Evolutionary conservation across 2,113 vertebrate genomes (phyloP).

Genomic region (Silurus asotus): DNA sequence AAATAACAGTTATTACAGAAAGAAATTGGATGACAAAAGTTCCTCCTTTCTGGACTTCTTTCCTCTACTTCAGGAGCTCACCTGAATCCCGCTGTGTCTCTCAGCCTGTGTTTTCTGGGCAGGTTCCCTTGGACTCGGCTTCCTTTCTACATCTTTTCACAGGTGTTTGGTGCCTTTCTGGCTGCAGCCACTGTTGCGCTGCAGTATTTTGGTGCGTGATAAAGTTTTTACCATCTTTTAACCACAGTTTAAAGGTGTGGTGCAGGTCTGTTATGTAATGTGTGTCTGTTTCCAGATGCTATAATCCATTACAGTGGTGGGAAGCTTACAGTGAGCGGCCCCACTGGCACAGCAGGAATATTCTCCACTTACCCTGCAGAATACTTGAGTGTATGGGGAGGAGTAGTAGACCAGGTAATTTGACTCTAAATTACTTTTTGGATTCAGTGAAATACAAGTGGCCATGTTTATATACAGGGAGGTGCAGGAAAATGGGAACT

Average conservation of each 20-base stretch:
- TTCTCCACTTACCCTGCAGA: constrained; percentile 79
- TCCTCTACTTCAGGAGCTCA: constrained; percentile 74
- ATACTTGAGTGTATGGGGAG: constrained; percentile 72
- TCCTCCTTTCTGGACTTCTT: not conserved
- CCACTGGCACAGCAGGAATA: constrained; percentile 76
- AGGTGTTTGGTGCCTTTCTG: constrained; percentile 72
- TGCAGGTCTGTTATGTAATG: too few species aligned
- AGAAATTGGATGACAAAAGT: not conserved
- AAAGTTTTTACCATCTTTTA: not conserved
- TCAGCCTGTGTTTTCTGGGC: constrained; percentile 75
- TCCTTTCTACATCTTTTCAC: constrained; percentile 73
- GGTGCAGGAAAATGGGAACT: too few species aligned
- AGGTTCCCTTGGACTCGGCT: constrained; percentile 78
- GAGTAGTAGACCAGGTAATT: constrained; percentile 78
- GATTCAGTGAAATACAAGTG: too few species aligned
- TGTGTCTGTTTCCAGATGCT: constrained; percentile 62
- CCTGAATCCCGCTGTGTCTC: constrained; percentile 82
- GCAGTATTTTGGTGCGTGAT: constrained; percentile 77
- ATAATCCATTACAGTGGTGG: constrained; percentile 70
- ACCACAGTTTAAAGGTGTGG: not conserved
- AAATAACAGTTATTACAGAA: not conserved
- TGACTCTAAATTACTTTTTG: not conserved
- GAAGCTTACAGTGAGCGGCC: constrained; percentile 67
- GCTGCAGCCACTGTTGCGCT: constrained; percentile 67
- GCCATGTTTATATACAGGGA: too few species aligned